A percentile compares a stretch with the other conserved stretches of the same genome.
These are phyloP conservation scores for Barypeithes pellucidus DNA, from an alignment of 2,888 invertebrate species.

Conservation along the genomic window DNA sequence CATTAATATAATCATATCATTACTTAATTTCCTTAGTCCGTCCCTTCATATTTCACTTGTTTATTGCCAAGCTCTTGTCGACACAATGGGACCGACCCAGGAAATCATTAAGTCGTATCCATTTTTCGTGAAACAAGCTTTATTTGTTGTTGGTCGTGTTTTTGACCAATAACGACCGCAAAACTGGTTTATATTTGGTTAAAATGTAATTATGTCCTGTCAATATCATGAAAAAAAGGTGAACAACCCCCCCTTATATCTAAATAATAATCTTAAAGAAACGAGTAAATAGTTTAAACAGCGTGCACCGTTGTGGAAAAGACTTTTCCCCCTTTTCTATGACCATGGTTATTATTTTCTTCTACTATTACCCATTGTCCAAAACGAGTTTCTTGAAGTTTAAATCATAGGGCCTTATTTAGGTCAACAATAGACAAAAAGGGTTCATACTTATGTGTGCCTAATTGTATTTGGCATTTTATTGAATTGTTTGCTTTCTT, in stretches of 20 bases:
- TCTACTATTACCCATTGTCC: constrained; percentile 9
- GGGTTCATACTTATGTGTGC: constrained; percentile 35
- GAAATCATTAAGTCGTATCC: no score
- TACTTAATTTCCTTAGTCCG: no score
- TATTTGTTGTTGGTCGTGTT: no score
- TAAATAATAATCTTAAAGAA: constrained; percentile 23
- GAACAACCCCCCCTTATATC: neutral
- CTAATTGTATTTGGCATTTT: constrained; percentile 52
- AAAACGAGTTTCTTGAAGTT: constrained; percentile 49
- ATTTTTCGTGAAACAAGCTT: neutral
- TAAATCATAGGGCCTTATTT: constrained; percentile 49
- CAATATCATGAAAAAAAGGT: no score
- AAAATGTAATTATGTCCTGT: no score
- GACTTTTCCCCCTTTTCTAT: constrained; percentile 2
- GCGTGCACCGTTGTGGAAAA: constrained; percentile 3
- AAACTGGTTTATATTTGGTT: no score
- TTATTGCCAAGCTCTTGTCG: no score
- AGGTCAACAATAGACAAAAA: constrained; percentile 45
- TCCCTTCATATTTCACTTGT: no score
- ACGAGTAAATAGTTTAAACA: constrained; percentile 13
- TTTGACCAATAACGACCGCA: no score
- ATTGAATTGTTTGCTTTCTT: constrained; percentile 50
- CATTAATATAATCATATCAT: no score
- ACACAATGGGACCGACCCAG: no score
- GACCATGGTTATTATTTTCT: neutral